phyloP scores from a whole-genome alignment of 1,140 invertebrate species.

The Caerostris extrusa region DNA sequence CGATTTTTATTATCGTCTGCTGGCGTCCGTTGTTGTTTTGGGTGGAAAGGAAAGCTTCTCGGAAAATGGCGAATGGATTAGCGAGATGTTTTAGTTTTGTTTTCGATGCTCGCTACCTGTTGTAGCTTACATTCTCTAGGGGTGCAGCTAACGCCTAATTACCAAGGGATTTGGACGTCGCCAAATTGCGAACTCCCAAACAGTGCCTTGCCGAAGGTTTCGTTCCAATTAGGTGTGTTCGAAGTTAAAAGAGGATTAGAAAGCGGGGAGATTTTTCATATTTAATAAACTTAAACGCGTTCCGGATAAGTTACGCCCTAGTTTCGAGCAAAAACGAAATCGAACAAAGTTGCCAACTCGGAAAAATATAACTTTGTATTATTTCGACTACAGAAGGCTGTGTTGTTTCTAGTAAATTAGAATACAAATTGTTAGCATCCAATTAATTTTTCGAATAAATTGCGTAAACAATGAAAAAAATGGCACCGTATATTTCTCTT shows the following conservation, averaged over 20 bases:
- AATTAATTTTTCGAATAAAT: too few species aligned
- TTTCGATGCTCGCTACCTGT: constrained; percentile 9
- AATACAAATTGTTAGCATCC: too few species aligned
- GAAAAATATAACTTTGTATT: too few species aligned
- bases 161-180: constrained; percentile 41
- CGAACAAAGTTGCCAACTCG: background rate
- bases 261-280: constrained; percentile 16
- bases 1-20: constrained; percentile 7
- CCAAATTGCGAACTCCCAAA: background rate
- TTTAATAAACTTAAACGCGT: constrained; percentile 48
- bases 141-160: constrained; percentile 44
- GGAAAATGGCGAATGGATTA: constrained; percentile 38
- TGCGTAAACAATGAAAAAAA: too few species aligned
- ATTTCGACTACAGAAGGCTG: too few species aligned
- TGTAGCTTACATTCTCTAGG: constrained; percentile 35
- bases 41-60: background rate
- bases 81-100: background rate
- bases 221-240: constrained; percentile 40
- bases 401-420: too few species aligned
- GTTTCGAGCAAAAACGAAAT: background rate
- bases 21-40: background rate
- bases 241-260: constrained; percentile 52
- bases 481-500: too few species aligned
- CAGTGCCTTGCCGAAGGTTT: background rate
- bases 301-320: background rate